Base-by-base conservation (phyloP, 2,888 invertebrate genomes). In the Cephus rjabovi region DNA sequence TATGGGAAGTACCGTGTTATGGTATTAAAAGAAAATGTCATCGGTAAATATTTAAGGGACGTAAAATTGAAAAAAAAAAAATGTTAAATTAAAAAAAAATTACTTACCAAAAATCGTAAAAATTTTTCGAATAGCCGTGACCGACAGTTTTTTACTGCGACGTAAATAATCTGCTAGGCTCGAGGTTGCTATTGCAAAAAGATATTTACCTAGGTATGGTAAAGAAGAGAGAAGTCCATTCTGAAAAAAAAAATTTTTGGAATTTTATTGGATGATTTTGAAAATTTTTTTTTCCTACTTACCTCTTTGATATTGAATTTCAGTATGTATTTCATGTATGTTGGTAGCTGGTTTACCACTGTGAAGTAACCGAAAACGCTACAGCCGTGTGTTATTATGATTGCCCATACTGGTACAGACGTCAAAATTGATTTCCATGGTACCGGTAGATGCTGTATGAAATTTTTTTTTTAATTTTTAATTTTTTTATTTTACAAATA, bases 281-380 rank as follows among this genome's bases (percentile, higher is more conserved):
- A 71, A 4, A n/a, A 4, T 31, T 31, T 23, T 15, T 71, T 33
- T 31, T 30, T 33, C 6, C 6, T 31, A 79, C 12, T 76, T 86
- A 95, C 96, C 91, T 94, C 94, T 92, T 97, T 96, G 86, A 97
- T 96, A 87, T 95, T 93, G 87, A 95, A 96, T 81, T 95, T 93
- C 76, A 97, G 93, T 83, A 97, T 96, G 87, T 95, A 94, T 90
- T 96, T 95, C 95, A 97, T 96, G 91, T 96, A 97, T 1, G 96
- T 96, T 11, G 97, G 97, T 86, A 97, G 93, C 88, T 97, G 97
- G 92, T 97, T 96, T 83, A 97, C 95, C 56, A 97, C 95, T 15
- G 96, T 97, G 92, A 97, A 97, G 92, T 97, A 97, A 0, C 97
- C 96, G 92, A 97, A 97, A 75, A 97, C 97, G 11, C 96, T 96